Base-by-base conservation (phyloP, 2,888 invertebrate species). In the Polietes domitor region DNA sequence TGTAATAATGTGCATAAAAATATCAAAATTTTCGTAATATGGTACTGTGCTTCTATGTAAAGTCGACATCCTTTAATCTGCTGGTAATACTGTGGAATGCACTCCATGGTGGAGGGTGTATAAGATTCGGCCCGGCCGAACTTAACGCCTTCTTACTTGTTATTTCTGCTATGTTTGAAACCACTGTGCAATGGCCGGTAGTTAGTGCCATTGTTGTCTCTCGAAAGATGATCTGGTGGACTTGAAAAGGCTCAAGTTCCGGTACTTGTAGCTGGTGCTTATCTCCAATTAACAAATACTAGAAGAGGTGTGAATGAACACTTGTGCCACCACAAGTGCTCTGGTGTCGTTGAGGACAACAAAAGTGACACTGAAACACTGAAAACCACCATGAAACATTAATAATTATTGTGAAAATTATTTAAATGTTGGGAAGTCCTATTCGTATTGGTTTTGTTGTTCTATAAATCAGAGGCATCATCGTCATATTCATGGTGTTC, bases 251-350 rank as follows among this genome's bases (percentile, higher is more conserved):
- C 58, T 75, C 58, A 70, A 53, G 53, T 21, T 19, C 19, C 21
- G 70, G 50, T 41, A 73, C 47, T 77, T 81, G 19, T 68, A 37
- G 63, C n/a, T 12, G 63, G n/a, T n/a, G 1, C 21, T 24, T 24
- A 24, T 58, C 58, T 15, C 2, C 24, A 58, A 24, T 24, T 58
- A 58, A 24, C n/a, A 9, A 32, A 32, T 32, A 6, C n/a, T n/a
- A 3, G 53, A 21, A 21, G 19, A 53, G 53, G 53, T 21, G 21
- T 53, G 53, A 53, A 53, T 53, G 53, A 53, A 53, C 17, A 3
- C 53, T 17, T 50, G 17, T 17, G 7, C 4, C 9, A 9, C 21
- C 9, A 21, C 21, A 53, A 53, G 53, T 50, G 50, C 5, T 17
- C 1, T 15, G 6, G 6, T 50, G 50, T 1, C 43, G n/a, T n/a